phyloP scores from a whole-genome alignment of 2,888 invertebrate genomes.

The Cataglyphis albicans region DNA sequence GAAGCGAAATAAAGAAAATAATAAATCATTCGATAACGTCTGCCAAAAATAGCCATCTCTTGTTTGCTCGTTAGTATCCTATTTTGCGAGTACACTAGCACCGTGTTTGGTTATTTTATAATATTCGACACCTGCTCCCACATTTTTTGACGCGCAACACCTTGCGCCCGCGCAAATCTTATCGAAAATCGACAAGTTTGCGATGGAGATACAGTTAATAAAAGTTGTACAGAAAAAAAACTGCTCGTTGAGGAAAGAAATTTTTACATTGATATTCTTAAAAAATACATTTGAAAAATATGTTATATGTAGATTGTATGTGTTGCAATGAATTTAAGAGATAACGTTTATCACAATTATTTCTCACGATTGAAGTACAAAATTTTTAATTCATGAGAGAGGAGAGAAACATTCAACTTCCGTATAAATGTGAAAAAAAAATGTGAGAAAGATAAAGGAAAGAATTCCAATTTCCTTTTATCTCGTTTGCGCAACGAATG shows the following conservation, averaged over 20 bases:
- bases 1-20: slow-evolving; percentile 42
- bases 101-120: slow-evolving; percentile 74
- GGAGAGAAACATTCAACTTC: neutral
- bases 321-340: neutral
- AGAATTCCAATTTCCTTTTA: neutral
- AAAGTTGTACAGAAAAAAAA: neutral
- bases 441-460: neutral
- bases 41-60: slow-evolving; percentile 62
- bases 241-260: neutral
- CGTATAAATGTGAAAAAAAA: neutral
- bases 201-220: slow-evolving; percentile 14
- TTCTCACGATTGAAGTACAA: neutral
- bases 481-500: neutral
- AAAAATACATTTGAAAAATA: neutral
- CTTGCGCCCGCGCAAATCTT: slow-evolving; percentile 42
- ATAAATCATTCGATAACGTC: slow-evolving; percentile 70
- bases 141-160: slow-evolving; percentile 23
- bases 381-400: neutral
- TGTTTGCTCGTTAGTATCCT: slow-evolving; percentile 71
- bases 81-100: slow-evolving; percentile 64
- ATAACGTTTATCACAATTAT: neutral
- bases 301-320: neutral
- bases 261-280: neutral
- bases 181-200: slow-evolving; percentile 7
- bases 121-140: slow-evolving; percentile 71